Evolutionary conservation across 2,797 vertebrate species (phyloP).

Genomic region (Siniperca undulata): DNA sequence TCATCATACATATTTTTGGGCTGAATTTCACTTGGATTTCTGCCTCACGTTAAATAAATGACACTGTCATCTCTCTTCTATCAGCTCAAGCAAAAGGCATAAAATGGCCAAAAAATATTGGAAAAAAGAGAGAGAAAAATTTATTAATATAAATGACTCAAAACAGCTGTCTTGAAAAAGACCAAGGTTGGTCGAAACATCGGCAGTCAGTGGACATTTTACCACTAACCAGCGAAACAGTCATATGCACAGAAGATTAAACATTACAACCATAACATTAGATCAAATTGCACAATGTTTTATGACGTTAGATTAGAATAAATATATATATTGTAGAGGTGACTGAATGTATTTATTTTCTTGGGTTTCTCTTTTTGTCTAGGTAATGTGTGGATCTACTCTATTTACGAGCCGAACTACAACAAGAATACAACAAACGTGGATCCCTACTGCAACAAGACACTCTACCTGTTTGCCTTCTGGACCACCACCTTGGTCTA

Average conservation of each 20-base stretch:
- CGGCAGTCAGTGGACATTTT: neutral
- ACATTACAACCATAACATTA: too few species aligned
- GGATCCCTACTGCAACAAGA: constrained; percentile 72
- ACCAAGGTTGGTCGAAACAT: too few species aligned
- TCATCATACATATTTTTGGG: neutral
- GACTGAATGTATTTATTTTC: neutral
- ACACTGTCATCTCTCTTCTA: neutral
- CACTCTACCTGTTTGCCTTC: constrained; percentile 80
- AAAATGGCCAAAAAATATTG: neutral
- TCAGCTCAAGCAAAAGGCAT: neutral
- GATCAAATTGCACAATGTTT: too few species aligned
- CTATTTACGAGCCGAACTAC: constrained; percentile 78
- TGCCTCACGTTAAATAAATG: neutral
- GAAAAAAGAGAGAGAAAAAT: too few species aligned
- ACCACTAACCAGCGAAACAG: too few species aligned
- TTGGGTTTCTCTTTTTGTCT: neutral
- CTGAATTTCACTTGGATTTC: neutral
- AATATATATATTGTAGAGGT: neutral
- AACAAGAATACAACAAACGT: constrained; percentile 3
- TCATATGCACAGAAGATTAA: too few species aligned
- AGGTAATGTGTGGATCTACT: constrained; percentile 85
- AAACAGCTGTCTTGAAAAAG: too few species aligned
- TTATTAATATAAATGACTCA: too few species aligned
- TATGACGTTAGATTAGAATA: too few species aligned
- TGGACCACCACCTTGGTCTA: constrained; percentile 77